Conservation (phyloP, 2,888 invertebrate species). For the Thalpophila matura region DNA sequence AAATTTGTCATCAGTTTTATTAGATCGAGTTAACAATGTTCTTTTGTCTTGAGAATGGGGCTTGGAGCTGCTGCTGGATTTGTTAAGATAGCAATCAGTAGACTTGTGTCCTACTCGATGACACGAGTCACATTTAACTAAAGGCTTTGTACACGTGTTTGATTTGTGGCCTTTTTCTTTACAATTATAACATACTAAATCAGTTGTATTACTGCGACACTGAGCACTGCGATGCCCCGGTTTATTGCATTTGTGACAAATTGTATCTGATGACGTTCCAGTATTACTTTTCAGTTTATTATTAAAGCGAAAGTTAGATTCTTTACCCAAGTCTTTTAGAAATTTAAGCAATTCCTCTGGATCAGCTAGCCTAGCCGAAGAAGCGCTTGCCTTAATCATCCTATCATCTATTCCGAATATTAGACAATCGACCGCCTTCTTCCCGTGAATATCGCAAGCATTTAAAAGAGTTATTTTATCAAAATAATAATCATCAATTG, state of each 20-base stretch:
- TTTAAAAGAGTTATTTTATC: conserved; percentile 44
- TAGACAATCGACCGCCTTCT: conserved; percentile 41
- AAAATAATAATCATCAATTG: conserved; percentile 46
- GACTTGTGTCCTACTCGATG: not conserved
- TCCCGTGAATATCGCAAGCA: conserved; percentile 25
- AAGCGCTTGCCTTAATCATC: not conserved
- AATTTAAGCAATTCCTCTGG: conserved; percentile 18
- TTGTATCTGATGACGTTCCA: not conserved
- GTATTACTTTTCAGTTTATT: not conserved
- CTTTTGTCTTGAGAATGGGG: not conserved
- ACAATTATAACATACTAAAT: not conserved
- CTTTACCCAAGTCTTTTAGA: conserved; percentile 29
- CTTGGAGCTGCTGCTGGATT: not conserved
- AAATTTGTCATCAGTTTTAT: not conserved
- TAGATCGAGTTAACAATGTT: not conserved
- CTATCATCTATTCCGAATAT: conserved; percentile 24
- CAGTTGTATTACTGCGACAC: not conserved
- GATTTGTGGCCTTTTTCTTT: not conserved
- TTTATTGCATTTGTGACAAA: not conserved
- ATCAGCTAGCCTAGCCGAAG: not conserved
- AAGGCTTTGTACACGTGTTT: not conserved
- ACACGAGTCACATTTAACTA: not conserved
- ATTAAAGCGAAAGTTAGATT: not conserved
- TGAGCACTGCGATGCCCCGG: not conserved
- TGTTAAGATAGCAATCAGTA: not conserved